Percentiles rank a stretch among this genome's conserved stretches.
Conservation (phyloP, 2,888 invertebrate species). For the Lepetodrilus schrolli region DNA sequence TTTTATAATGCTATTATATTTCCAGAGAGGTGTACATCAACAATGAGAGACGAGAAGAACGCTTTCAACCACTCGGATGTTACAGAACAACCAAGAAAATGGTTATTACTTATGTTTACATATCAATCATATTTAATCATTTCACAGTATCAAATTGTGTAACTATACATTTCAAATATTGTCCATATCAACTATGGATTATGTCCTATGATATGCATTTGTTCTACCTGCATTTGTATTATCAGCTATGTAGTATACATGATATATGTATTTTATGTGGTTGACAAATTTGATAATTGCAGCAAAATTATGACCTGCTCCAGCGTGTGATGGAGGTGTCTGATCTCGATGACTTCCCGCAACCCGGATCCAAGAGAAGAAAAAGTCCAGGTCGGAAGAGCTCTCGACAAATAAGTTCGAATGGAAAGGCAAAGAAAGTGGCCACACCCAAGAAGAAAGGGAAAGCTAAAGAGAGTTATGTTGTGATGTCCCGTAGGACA, state of each 20-base stretch:
- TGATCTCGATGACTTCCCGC: constrained; percentile 44
- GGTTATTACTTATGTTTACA: no score
- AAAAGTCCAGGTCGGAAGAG: neutral
- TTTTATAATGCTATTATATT: no score
- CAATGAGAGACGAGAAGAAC: constrained; percentile 52
- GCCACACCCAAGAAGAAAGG: neutral
- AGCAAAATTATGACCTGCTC: constrained; percentile 60
- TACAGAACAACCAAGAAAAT: constrained; percentile 59
- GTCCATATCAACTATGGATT: no score
- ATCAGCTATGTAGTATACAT: no score
- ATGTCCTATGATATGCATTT: no score
- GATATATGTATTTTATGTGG: no score
- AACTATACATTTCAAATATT: no score
- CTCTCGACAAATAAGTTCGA: neutral
- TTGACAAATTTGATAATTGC: constrained; percentile 36
- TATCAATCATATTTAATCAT: no score
- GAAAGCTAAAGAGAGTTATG: neutral
- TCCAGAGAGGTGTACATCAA: constrained; percentile 61
- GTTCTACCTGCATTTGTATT: no score
- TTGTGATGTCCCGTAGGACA: neutral
- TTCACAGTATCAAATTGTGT: no score
- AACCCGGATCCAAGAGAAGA: neutral
- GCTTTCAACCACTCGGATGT: constrained; percentile 58
- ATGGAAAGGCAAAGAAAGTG: neutral
- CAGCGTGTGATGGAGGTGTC: constrained; percentile 55